These are phyloP conservation scores for Erynnis tages DNA, from an alignment of 2,888 invertebrate species.

Conservation along the genomic window DNA sequence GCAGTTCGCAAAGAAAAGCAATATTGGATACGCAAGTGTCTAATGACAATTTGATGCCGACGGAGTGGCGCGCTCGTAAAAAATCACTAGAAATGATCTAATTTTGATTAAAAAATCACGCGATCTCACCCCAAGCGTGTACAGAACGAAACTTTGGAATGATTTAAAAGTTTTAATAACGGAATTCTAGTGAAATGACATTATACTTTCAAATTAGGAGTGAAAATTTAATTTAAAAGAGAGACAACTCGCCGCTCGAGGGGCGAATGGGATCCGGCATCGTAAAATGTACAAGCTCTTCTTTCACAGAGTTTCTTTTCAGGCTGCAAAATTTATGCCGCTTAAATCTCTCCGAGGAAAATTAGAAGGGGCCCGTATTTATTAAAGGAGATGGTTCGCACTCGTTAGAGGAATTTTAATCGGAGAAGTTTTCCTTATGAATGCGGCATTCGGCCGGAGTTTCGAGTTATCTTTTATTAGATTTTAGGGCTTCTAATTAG, in stretches of 20 bases:
- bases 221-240: slow-evolving; percentile 83
- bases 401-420: slow-evolving; percentile 80
- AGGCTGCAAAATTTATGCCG: slow-evolving; percentile 74
- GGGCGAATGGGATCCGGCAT: slow-evolving; percentile 74
- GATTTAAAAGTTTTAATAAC: slow-evolving; percentile 83
- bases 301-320: slow-evolving; percentile 78
- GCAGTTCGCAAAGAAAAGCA: slow-evolving; percentile 74
- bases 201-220: slow-evolving; percentile 83
- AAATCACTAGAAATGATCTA: slow-evolving; percentile 79
- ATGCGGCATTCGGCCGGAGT: slow-evolving; percentile 68
- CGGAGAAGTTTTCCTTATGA: slow-evolving; percentile 75
- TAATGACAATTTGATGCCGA: slow-evolving; percentile 77
- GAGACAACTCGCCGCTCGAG: slow-evolving; percentile 75
- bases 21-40: slow-evolving; percentile 78
- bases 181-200: slow-evolving; percentile 81
- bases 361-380: slow-evolving; percentile 77
- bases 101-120: slow-evolving; percentile 81
- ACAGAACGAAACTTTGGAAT: slow-evolving; percentile 73
- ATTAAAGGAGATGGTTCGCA: slow-evolving; percentile 74
- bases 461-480: slow-evolving; percentile 77
- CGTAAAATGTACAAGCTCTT: slow-evolving; percentile 80
- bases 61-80: slow-evolving; percentile 76
- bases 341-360: slow-evolving; percentile 77
- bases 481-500: slow-evolving; percentile 72
- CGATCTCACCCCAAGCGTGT: slow-evolving; percentile 63